Evolutionary conservation across 2,113 vertebrate species (phyloP), one percentile per base, ranked within the genome.

Genomic region (Albula glossodonta): DNA sequence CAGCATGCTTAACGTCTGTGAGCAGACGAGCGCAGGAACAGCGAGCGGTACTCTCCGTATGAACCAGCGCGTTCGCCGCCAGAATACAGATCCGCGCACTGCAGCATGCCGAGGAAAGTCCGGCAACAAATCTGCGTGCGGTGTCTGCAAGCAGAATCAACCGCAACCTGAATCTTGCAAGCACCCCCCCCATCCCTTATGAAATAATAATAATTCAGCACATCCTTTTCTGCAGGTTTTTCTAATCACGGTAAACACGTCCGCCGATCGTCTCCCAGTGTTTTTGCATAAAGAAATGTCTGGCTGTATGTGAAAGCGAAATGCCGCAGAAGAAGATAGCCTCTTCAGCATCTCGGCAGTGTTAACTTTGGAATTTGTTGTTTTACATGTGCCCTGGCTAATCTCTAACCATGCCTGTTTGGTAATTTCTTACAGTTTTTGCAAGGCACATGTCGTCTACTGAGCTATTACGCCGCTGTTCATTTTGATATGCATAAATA

Each of bases 61-160:
- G 57, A 31, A 63, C 6, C 77, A 78, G 41, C 10, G 84, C 57
- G 53, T 13, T 48, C 49, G 41, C n/a, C 19, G 41, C 15, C 78
- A 49, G 84, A 85, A 85, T 85, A 85, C 84, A 80, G 84, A 85
- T 85, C 78, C 12, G 78, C 78, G 56, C 84, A 78, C 84, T 66
- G 84, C 84, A 52, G 78, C 84, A 63, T 9, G 56, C 31, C 31
- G 31, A 41, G 31, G 31, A 0, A 41, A 41, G 31, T 41, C 31
- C 31, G 31, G 31, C 31, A 41, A 41, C 31, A 41, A 41, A 41
- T 41, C 31, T 41, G 31, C 31, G 31, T 41, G 31, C 31, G 31
- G 31, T 1, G 31, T 41, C 31, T 41, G 31, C 31, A 41, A 41
- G 31, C 31, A 41, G 31, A 41, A 41, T 41, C 31, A 41, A 41